Percentiles rank a stretch among this genome's conserved stretches.
Conservation (phyloP, 2,888 invertebrate species). For the Magallana nippona region DNA sequence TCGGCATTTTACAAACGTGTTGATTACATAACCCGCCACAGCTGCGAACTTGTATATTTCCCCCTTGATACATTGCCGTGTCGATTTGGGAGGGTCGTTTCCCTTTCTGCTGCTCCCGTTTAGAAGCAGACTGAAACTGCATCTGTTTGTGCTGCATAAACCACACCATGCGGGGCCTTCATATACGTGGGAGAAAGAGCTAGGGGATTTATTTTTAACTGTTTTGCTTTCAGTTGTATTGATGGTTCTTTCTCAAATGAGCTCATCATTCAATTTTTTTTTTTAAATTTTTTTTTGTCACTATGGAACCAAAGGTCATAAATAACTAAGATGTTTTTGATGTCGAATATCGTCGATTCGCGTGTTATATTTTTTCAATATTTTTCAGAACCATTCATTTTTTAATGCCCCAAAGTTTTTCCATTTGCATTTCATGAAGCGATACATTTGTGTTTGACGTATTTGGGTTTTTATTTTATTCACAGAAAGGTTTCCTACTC, state of each 20-base stretch:
- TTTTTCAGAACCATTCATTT: background rate
- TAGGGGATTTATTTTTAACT: background rate
- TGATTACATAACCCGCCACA: slow-evolving; percentile 24
- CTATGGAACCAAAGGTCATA: background rate
- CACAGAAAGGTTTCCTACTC: slow-evolving; percentile 39
- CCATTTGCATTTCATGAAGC: slow-evolving; percentile 11
- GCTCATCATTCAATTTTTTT: background rate
- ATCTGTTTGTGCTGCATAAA: slow-evolving; percentile 3
- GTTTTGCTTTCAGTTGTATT: background rate
- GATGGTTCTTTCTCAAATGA: background rate
- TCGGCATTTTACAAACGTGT: slow-evolving; percentile 15
- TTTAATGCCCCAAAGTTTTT: background rate
- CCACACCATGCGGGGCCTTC: slow-evolving; percentile 20
- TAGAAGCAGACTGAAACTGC: background rate
- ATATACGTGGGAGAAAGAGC: background rate
- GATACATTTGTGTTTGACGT: background rate
- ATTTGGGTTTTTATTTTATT: background rate
- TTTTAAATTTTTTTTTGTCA: background rate
- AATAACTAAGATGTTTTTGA: background rate
- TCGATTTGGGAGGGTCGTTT: background rate
- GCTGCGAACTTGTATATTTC: background rate
- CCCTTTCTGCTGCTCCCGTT: background rate
- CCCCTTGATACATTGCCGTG: background rate
- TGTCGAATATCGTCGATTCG: background rate
- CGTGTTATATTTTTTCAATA: background rate